Conservation (phyloP, 2,113 vertebrate species). For the Apteryx owenii region DNA sequence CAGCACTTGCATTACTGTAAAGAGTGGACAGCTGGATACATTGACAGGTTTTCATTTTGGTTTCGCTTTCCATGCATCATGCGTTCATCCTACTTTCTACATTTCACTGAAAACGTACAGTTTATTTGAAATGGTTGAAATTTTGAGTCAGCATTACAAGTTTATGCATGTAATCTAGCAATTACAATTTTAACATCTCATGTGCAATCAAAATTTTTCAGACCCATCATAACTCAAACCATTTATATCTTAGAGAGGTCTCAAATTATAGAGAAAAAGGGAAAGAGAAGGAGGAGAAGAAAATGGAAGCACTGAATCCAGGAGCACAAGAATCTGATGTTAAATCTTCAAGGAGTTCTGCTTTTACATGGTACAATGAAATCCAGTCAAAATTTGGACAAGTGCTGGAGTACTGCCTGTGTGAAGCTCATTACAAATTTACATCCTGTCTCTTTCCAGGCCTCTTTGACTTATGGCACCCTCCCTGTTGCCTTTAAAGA, state of each 20-base stretch:
- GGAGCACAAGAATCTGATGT: neutral
- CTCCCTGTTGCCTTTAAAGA: neutral
- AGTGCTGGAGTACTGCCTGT: neutral
- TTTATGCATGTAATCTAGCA: constrained; percentile 35
- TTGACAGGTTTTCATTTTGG: neutral
- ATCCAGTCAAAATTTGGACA: neutral
- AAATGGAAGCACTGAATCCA: neutral
- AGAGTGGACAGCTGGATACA: neutral
- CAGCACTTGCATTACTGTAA: constrained; percentile 23
- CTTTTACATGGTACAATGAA: neutral
- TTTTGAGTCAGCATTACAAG: constrained; percentile 35
- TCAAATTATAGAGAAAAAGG: neutral
- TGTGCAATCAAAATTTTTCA: constrained; percentile 40
- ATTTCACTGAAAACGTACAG: neutral
- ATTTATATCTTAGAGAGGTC: neutral
- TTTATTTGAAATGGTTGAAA: neutral
- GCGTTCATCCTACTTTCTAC: constrained; percentile 26
- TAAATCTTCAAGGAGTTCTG: neutral
- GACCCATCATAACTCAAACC: neutral
- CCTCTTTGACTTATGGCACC: neutral
- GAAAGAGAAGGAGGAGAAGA: neutral
- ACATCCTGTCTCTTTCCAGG: neutral
- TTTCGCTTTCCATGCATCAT: constrained; percentile 14
- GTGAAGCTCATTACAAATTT: neutral
- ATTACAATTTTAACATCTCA: constrained; percentile 23